Evolutionary conservation across 1,140 invertebrate species (phyloP), one percentile per base, ranked within the genome.

Genomic region (Dendroctonus valens): DNA sequence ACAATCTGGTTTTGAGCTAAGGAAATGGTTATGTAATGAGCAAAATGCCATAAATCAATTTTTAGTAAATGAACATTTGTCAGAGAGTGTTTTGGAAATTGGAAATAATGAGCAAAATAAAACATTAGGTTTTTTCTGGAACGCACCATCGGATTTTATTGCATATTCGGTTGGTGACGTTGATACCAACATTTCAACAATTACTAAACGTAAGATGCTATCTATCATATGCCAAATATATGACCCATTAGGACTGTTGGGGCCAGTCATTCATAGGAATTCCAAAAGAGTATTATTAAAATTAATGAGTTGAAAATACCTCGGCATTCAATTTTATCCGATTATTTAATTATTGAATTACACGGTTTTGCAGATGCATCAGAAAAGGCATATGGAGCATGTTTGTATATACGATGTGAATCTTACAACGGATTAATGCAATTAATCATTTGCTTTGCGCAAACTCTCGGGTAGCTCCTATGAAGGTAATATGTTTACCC

Each of bases 341-440:
- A 7, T 44, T 44, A 7, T 44, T 44, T 7, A n/a, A 44, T 7
- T 14, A 55, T 70, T 39, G 65, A 77, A 65, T 14, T 79, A 2
- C 76, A 77, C 60, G 76, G 70, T 3, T 79, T 79, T 68, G 67
- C 64, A 5, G 78, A 78, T 59, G 75, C 77, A 0, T 74, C 70
- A 1, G 55, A 70, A 49, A 42, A 46, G 6, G 75, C 72, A 3
- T 79, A 76, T 65, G 76, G 70, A 14, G 68, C 69, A 7, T 74
- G 72, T 26, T 51, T 77, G 14, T 78, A 57, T 46, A 4, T 69
- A 26, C 38, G 52, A 54, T 39, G n/a, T n/a, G n/a, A n/a, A n/a
- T n/a, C n/a, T n/a, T n/a, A n/a, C n/a, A n/a, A n/a, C n/a, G n/a
- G n/a, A 12, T 11, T 39, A 7, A 51, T 37, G 48, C 48, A 5